Base-by-base conservation (phyloP, 2,888 invertebrate genomes). In the Diarsia rubi region DNA sequence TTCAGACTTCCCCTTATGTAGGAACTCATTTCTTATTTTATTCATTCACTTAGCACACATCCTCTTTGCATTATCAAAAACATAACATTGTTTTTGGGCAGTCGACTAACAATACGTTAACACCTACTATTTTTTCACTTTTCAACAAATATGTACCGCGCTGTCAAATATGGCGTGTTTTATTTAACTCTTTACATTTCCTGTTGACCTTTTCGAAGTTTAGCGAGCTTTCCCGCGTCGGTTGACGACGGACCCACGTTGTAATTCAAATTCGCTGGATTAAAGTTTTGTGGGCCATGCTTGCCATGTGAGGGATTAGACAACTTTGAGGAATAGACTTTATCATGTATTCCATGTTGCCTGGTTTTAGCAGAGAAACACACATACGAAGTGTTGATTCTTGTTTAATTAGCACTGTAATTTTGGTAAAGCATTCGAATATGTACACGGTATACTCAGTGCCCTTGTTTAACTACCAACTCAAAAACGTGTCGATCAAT, bases 161-260 rank as follows among this genome's bases (percentile, higher is more conserved):
- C 31, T 11, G 42, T 72, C 9, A 24, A 63, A 73, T 69, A 67
- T 31, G 66, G 73, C 57, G 5, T 27, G 52, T 70, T 84, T 84
- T 70, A 73, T 81, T 54, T 65, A 62, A 68, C 69, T 49, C 54
- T 62, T 54, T 49, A 80, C 81, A 37, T 75, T 71, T 75, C 14
- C 62, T 69, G 60, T 81, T 96, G 69, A 75, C 59, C 96, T 71
- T 82, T 77, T 52, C 86, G 54, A 78, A 84, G 80, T 69, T 65
- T 57, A 66, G 67, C 68, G n/a, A 67, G 66, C 59, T 76, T 63
- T 65, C 47, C 81, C 64, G 49, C 47, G 59, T n/a, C 24, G 37
- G 57, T 72, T 82, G 75, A 75, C 62, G 69, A 73, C 45, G 59
- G 59, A 75, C 27, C 67, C 70, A 64, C 63, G 83, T 76, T 85